Conservation (phyloP, 2,113 vertebrate genomes). For the Fukomys damarensis region DNA sequence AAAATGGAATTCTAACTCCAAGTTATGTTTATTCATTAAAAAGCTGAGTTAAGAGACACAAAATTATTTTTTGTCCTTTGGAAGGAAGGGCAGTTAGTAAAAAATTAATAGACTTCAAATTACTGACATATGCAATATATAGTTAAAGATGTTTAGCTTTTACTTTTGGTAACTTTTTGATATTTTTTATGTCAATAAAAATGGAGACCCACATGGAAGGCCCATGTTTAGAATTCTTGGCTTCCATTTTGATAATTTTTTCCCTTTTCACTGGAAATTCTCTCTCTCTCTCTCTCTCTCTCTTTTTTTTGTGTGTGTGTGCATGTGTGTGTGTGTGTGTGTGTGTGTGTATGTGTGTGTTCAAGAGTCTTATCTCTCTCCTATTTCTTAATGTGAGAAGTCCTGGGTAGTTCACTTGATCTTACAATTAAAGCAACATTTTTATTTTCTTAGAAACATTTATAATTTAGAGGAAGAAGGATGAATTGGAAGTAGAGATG, state of each 20-base stretch:
- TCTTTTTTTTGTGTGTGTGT: no score
- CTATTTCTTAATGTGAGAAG: background rate
- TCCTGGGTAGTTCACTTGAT: background rate
- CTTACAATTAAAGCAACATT: background rate
- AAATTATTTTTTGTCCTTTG: background rate
- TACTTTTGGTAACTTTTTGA: background rate
- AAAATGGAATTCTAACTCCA: background rate
- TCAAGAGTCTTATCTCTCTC: background rate
- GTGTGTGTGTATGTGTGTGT: no score
- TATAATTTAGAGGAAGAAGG: background rate
- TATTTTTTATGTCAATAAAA: background rate
- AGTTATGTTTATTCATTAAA: background rate
- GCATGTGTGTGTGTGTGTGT: no score
- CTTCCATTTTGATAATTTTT: background rate
- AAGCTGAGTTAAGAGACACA: background rate
- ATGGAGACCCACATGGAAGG: background rate
- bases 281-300: background rate
- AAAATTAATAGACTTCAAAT: slow-evolving; percentile 25
- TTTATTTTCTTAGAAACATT: background rate
- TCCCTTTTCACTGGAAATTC: background rate
- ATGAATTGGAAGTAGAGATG: background rate
- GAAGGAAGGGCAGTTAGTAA: background rate
- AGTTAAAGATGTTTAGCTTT: background rate
- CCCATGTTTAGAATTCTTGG: background rate
- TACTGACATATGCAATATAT: background rate